Evolutionary conservation across 2,888 invertebrate genomes (phyloP).

Genomic region (Hyppa rectilinea): DNA sequence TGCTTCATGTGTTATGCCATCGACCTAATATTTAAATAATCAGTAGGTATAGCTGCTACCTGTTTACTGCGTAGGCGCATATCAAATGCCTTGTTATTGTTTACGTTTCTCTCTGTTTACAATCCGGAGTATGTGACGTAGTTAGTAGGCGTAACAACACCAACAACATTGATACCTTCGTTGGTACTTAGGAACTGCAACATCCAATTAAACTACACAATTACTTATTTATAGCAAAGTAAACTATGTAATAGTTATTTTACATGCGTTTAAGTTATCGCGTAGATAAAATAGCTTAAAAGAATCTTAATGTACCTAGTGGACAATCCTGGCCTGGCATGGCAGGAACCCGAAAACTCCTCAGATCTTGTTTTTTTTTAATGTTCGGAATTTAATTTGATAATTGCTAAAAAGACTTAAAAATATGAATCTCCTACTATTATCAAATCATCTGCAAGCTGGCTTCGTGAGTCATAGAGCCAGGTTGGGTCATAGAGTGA

Average conservation of each 20-base stretch:
- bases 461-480: background rate
- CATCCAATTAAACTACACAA: slow-evolving; percentile 2
- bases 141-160: slow-evolving; percentile 11
- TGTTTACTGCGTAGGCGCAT: slow-evolving; percentile 18
- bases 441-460: background rate
- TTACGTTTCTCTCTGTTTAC: slow-evolving; percentile 50
- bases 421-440: background rate
- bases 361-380: background rate
- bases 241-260: background rate
- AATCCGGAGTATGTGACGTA: slow-evolving; percentile 36
- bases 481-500: background rate
- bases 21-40: background rate
- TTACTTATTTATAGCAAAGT: background rate
- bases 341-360: background rate
- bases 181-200: slow-evolving; percentile 2
- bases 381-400: background rate
- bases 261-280: background rate
- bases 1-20: background rate
- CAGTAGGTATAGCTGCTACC: background rate
- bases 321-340: background rate
- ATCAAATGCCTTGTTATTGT: slow-evolving; percentile 51
- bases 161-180: slow-evolving; percentile 19
- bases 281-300: background rate
- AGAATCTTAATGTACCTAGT: background rate
- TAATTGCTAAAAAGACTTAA: background rate